Percentiles rank a stretch among this genome's conserved stretches.
Conservation (phyloP, 2,888 invertebrate species). For the Diloba caeruleocephala region DNA sequence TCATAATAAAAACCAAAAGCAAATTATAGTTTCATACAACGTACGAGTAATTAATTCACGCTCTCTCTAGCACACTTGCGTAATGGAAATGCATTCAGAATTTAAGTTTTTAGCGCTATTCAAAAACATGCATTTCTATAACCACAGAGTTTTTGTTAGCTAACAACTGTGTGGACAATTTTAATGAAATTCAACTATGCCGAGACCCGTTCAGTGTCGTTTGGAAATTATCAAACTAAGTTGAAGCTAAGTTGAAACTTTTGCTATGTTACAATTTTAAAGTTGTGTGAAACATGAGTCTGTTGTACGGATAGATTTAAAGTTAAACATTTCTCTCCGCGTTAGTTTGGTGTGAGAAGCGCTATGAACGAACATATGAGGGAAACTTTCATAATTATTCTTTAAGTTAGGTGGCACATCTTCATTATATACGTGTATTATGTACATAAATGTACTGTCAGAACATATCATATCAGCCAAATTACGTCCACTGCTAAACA, state of each 20-base stretch:
- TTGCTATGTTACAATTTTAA: slow-evolving; percentile 43
- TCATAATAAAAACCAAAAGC: slow-evolving; percentile 44
- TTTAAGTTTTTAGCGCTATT: slow-evolving; percentile 45
- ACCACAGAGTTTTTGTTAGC: slow-evolving; percentile 45
- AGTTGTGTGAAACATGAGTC: slow-evolving; percentile 48
- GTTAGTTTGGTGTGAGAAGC: slow-evolving; percentile 18
- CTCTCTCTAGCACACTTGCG: slow-evolving; percentile 32
- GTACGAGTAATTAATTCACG: slow-evolving; percentile 47
- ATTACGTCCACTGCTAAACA: no score
- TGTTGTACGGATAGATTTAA: slow-evolving; percentile 36
- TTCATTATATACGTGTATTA: no score
- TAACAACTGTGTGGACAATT: slow-evolving; percentile 40
- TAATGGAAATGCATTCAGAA: slow-evolving; percentile 47
- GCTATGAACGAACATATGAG: no score
- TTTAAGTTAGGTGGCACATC: neutral
- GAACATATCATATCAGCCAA: no score
- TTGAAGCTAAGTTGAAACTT: slow-evolving; percentile 45
- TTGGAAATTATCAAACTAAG: slow-evolving; percentile 50
- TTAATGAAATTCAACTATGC: slow-evolving; percentile 48
- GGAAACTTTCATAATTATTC: slow-evolving; percentile 3
- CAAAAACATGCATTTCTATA: slow-evolving; percentile 48
- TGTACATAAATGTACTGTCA: no score
- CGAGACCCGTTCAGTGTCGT: slow-evolving; percentile 45
- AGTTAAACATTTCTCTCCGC: slow-evolving; percentile 22
- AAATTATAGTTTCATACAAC: slow-evolving; percentile 45